Evolutionary conservation across 1,140 invertebrate species (phyloP).

Genomic region (Neuroterus valhalla): DNA sequence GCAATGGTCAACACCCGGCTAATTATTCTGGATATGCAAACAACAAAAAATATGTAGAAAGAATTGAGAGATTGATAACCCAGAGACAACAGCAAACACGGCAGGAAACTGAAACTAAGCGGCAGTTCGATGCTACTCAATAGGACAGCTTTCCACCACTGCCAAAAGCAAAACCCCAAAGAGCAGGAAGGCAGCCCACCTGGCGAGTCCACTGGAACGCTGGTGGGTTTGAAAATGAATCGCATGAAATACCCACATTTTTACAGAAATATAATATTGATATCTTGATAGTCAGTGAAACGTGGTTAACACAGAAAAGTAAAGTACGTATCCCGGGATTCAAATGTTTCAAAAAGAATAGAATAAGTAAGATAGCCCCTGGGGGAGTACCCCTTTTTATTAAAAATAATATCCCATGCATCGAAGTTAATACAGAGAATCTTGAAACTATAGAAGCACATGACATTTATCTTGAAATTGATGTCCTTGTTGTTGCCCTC

Average conservation of each 20-base stretch:
- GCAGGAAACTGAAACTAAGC: too few species aligned
- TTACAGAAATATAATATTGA: not conserved
- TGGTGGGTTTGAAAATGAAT: not conserved
- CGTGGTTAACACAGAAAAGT: not conserved
- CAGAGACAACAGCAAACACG: too few species aligned
- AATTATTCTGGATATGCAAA: not conserved
- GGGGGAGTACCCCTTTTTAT: not conserved
- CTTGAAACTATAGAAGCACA: too few species aligned
- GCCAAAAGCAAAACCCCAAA: not conserved
- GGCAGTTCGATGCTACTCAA: not conserved
- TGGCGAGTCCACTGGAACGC: not conserved
- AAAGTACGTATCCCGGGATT: not conserved
- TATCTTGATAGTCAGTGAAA: not conserved
- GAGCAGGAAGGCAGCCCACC: too few species aligned
- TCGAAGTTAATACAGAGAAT: not conserved
- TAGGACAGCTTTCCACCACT: not conserved
- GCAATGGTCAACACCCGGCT: not conserved
- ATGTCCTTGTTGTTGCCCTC: not conserved
- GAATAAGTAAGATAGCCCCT: not conserved
- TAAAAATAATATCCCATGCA: not conserved
- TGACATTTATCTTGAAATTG: not conserved
- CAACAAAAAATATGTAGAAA: not conserved
- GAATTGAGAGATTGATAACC: not conserved
- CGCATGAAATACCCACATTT: too few species aligned
- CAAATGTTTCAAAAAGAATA: not conserved